phyloP scores from a whole-genome alignment of 2,797 vertebrate genomes.

The Lagodon rhomboides region DNA sequence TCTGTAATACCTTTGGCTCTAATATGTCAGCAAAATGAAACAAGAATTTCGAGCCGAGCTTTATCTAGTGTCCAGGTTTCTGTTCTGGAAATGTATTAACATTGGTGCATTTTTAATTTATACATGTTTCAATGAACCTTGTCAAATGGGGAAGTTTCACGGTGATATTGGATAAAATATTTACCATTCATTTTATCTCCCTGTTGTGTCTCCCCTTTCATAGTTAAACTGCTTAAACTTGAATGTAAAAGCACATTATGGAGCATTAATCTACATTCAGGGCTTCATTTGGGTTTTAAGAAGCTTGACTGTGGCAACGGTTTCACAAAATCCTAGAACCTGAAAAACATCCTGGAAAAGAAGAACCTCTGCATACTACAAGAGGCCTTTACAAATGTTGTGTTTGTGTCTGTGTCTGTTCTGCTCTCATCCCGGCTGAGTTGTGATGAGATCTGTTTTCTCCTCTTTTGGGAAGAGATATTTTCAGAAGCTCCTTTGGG shows the following conservation, averaged over 20 bases:
- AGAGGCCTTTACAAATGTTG: background rate
- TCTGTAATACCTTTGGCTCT: too few species aligned
- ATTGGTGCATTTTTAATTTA: too few species aligned
- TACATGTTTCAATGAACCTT: too few species aligned
- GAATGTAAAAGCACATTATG: background rate
- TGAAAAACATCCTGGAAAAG: background rate
- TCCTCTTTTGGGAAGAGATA: slow-evolving; percentile 14
- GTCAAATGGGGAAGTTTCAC: too few species aligned
- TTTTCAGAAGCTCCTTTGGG: slow-evolving; percentile 36
- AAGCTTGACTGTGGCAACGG: background rate
- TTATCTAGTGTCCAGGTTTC: too few species aligned
- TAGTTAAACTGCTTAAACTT: background rate
- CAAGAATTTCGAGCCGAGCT: too few species aligned
- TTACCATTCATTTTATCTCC: too few species aligned
- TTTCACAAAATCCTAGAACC: background rate
- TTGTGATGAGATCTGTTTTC: background rate
- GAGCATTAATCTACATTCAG: background rate
- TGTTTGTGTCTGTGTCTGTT: background rate
- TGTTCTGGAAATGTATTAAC: too few species aligned
- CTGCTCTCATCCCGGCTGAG: background rate
- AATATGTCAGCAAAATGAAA: too few species aligned
- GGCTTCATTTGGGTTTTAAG: background rate
- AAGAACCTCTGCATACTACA: background rate
- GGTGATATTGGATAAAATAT: too few species aligned
- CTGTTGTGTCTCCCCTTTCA: too few species aligned